These are phyloP conservation scores for Mohoua ochrocephala DNA, from an alignment of 2,113 vertebrate genomes.

Conservation along the genomic window DNA sequence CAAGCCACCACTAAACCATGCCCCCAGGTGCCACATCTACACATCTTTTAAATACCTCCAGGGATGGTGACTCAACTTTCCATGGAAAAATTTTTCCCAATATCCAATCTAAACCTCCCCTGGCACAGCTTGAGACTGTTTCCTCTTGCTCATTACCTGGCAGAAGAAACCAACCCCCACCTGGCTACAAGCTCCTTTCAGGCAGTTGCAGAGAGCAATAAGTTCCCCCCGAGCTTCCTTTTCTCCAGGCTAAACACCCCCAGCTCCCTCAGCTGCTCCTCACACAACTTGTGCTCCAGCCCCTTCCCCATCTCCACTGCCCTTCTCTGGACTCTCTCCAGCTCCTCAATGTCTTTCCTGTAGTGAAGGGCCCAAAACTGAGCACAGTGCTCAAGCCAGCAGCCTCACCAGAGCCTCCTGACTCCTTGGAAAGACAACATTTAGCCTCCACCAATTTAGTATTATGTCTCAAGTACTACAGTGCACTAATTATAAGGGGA, in stretches of 20 bases:
- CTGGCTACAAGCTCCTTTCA: neutral
- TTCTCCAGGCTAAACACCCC: neutral
- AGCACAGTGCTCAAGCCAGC: neutral
- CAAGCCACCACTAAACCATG: neutral
- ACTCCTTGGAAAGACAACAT: neutral
- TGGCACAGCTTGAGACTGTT: neutral
- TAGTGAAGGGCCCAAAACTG: neutral
- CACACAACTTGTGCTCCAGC: neutral
- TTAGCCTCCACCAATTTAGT: neutral
- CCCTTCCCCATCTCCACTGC: neutral
- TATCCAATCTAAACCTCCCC: neutral
- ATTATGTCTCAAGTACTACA: neutral
- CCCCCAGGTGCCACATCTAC: neutral
- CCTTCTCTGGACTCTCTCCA: neutral
- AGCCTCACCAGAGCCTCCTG: neutral
- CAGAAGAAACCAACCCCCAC: neutral
- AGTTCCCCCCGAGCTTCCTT: neutral
- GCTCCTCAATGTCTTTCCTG: neutral
- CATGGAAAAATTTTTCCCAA: neutral
- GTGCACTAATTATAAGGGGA: neutral
- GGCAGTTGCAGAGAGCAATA: neutral
- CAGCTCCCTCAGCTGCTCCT: neutral
- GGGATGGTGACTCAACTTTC: neutral
- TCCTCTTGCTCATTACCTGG: rapidly evolving
- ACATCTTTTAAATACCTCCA: neutral